A percentile compares a stretch with the other conserved stretches of the same genome.
phyloP scores from a whole-genome alignment of 1,140 invertebrate genomes.

The Pseudomyrmex gracilis region DNA sequence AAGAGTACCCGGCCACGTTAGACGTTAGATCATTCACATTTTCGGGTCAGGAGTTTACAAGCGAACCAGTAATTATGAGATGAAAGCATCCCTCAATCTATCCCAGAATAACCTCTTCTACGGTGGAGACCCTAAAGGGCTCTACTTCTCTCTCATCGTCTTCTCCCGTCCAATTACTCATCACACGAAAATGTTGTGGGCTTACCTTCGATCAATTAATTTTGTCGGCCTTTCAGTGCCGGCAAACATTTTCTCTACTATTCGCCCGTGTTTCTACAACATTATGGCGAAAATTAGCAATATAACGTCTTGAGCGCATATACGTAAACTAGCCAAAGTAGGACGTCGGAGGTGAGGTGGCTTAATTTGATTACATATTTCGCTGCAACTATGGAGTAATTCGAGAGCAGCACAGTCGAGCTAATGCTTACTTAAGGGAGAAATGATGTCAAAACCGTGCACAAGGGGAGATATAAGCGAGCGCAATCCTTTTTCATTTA shows the following conservation, averaged over 20 bases:
- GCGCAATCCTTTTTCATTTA: slow-evolving; percentile 71
- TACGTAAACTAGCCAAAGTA: slow-evolving; percentile 22
- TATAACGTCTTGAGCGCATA: slow-evolving; percentile 23
- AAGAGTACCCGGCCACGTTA: slow-evolving; percentile 31
- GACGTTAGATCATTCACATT: slow-evolving; percentile 65
- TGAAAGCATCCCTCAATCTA: slow-evolving; percentile 64
- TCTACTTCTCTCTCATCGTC: slow-evolving; percentile 59
- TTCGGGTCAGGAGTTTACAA: slow-evolving; percentile 64
- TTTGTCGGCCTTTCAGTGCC: slow-evolving; percentile 47
- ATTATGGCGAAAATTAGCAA: slow-evolving; percentile 45
- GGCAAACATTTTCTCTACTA: slow-evolving; percentile 33
- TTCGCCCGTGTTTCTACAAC: slow-evolving; percentile 22
- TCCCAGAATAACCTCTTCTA: slow-evolving; percentile 49
- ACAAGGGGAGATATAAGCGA: slow-evolving; percentile 55
- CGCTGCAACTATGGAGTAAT: slow-evolving; percentile 31
- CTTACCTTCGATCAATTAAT: slow-evolving; percentile 68
- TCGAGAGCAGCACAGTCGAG: slow-evolving; percentile 14
- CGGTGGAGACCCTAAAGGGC: slow-evolving; percentile 50
- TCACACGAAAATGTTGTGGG: slow-evolving; percentile 56
- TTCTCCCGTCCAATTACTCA: slow-evolving; percentile 68
- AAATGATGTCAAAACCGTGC: slow-evolving; percentile 43
- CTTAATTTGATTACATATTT: slow-evolving; percentile 54
- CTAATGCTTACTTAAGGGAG: slow-evolving; percentile 52
- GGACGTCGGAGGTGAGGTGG: slow-evolving; percentile 19
- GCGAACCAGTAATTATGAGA: slow-evolving; percentile 70